Conservation (phyloP, 2,113 vertebrate species). For the Gnathonemus longibarbis region DNA sequence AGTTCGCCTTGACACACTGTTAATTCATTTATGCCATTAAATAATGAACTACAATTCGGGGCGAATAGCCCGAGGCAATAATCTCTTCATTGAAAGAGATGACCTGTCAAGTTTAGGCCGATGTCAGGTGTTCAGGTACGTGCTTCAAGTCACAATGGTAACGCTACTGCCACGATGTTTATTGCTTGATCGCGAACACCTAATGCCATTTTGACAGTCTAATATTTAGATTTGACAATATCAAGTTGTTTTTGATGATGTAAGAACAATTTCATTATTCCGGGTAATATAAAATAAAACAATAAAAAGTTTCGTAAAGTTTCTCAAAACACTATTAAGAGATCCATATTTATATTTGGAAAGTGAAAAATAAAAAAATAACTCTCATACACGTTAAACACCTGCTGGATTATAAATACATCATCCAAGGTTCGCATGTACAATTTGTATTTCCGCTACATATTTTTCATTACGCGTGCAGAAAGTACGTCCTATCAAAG, state of each 20-base stretch:
- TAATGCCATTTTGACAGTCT: neutral
- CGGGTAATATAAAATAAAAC: neutral
- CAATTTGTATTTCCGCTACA: neutral
- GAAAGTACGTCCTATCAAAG: neutral
- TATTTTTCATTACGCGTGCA: neutral
- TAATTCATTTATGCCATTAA: slow-evolving; percentile 2
- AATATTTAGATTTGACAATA: neutral
- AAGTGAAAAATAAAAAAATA: neutral
- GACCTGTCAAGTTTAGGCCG: slow-evolving; percentile 7
- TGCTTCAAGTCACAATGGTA: slow-evolving; percentile 9
- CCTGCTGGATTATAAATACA: neutral
- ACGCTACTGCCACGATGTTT: neutral
- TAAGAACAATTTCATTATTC: neutral
- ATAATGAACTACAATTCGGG: neutral
- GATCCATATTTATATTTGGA: neutral
- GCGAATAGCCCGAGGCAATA: neutral
- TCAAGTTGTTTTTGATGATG: neutral
- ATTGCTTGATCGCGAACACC: neutral
- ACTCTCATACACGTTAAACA: neutral
- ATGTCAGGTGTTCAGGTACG: neutral
- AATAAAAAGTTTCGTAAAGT: neutral
- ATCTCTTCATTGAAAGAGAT: neutral
- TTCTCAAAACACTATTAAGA: neutral
- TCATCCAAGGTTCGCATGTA: neutral
- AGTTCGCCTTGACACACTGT: neutral